Evolutionary conservation across 2,113 vertebrate genomes (phyloP), one percentile per base, ranked within the genome.

Genomic region (Daboia siamensis): DNA sequence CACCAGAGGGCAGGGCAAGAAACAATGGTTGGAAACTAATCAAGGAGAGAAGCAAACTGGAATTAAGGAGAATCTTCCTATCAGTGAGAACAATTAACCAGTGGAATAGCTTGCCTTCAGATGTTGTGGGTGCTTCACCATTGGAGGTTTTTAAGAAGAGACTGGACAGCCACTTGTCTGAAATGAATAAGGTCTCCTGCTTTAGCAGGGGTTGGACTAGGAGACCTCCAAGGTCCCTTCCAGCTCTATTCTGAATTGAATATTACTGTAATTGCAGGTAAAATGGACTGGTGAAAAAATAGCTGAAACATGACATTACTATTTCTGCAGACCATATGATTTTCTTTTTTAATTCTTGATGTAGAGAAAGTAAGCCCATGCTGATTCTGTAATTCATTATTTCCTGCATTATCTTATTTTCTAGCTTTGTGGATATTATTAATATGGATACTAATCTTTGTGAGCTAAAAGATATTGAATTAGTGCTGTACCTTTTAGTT

Each of bases 401-500:
- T 91, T 95, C 87, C 84, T 52, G 24, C 86, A 91, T 91, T 91
- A 94, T 87, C 90, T 55, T 0, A 56, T 92, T 93, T 7, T 90
- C 69, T 90, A 93, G 33, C 29, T 69, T 69, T 33, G 12, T 33
- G 29, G 64, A 33, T 69, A 69, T 69, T 69, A 94, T 64, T 8
- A 94, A 90, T 0, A 0, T 54, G 94, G 56, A 1, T 52, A 80
- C 86, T 24, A 88, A 88, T 55, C 94, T 93, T 94, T 59, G 39
- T 92, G 61, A 93, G 13, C 94, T 59, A 95, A 92, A 89, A 96
- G 52, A 69, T 91, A 92, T 33, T 46, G 44, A 29, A 33, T 86
- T 86, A 91, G 95, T 90, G 90, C 20, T 64, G 57, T 86, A 89
- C 23, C 29, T 3, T 69, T 92, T 94, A 96, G 86, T 96, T 94